Percentiles rank a stretch among this genome's conserved stretches.
Conservation (phyloP, 2,113 vertebrate genomes). For the Siniperca chuatsi region DNA sequence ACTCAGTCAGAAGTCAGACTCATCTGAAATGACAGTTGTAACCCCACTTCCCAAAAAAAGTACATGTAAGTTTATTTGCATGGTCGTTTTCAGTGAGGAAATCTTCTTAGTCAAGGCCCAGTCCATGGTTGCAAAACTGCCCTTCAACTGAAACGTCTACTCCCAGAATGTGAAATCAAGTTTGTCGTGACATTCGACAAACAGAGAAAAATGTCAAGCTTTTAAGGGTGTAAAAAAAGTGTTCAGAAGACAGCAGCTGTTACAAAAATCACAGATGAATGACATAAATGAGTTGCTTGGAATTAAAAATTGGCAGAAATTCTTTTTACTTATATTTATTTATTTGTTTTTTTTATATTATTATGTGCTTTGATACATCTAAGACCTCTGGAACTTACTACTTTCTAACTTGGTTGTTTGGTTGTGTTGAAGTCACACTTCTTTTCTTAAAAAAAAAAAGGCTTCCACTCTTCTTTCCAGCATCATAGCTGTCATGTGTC, state of each 20-base stretch:
- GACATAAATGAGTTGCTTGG: background rate
- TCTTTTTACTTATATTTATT: background rate
- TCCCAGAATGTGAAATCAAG: conserved; percentile 19
- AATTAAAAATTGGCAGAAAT: conserved; percentile 21
- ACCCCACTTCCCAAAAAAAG: conserved; percentile 32
- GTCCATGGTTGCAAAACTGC: conserved; percentile 1
- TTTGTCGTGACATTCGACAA: conserved; percentile 22
- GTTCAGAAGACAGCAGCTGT: conserved; percentile 21
- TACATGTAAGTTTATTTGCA: background rate
- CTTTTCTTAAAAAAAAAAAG: background rate
- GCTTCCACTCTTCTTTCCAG: background rate
- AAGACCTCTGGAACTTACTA: background rate
- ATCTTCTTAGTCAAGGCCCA: background rate
- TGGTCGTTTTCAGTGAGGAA: conserved; percentile 17
- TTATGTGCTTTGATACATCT: background rate
- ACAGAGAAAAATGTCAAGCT: background rate
- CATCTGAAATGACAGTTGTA: conserved; percentile 40
- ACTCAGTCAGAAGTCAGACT: background rate
- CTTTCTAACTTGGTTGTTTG: background rate
- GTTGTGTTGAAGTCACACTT: background rate
- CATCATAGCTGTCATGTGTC: background rate
- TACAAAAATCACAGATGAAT: conserved; percentile 33
- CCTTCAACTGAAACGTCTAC: background rate
- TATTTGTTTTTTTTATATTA: too few species aligned
- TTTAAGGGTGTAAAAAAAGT: background rate